phyloP scores from a whole-genome alignment of 2,113 vertebrate genomes.

The Thinocorus orbignyianus region DNA sequence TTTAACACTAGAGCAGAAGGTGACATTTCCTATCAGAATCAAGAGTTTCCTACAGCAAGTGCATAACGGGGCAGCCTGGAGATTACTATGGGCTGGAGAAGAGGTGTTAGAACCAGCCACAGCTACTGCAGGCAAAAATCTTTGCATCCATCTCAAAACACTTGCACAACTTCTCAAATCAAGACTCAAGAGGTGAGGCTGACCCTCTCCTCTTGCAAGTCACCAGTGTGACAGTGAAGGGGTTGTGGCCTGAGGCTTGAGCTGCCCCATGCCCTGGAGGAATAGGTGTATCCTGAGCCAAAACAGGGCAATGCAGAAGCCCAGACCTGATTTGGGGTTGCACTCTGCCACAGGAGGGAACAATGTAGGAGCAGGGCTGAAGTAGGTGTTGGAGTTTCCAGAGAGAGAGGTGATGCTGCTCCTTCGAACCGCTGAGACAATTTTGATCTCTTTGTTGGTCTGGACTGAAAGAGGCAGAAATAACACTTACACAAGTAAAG shows the following conservation, averaged over 20 bases:
- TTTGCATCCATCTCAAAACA: not conserved
- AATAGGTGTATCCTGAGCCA: not conserved
- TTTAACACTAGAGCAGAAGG: slow-evolving; percentile 76
- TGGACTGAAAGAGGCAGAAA: slow-evolving; percentile 63
- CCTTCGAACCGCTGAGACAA: slow-evolving; percentile 62
- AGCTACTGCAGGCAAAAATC: not conserved
- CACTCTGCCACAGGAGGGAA: slow-evolving; percentile 67
- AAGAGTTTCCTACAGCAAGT: not conserved
- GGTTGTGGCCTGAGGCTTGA: not conserved
- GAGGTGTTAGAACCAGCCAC: not conserved
- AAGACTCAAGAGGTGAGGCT: not conserved
- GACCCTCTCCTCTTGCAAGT: not conserved
- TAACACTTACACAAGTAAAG: not conserved
- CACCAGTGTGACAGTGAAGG: not conserved
- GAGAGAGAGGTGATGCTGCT: slow-evolving; percentile 75
- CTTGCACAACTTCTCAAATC: not conserved
- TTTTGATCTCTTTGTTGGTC: slow-evolving; percentile 74
- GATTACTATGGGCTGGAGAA: not conserved
- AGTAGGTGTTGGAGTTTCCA: slow-evolving; percentile 69
- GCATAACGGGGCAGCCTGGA: not conserved
- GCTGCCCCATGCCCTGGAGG: not conserved
- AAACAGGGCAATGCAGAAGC: not conserved
- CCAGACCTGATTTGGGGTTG: slow-evolving; percentile 87
- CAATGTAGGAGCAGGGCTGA: slow-evolving; percentile 19
- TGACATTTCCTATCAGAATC: slow-evolving; percentile 33